Conservation (phyloP, 1,140 invertebrate species). For the Metaphire vulgaris region DNA sequence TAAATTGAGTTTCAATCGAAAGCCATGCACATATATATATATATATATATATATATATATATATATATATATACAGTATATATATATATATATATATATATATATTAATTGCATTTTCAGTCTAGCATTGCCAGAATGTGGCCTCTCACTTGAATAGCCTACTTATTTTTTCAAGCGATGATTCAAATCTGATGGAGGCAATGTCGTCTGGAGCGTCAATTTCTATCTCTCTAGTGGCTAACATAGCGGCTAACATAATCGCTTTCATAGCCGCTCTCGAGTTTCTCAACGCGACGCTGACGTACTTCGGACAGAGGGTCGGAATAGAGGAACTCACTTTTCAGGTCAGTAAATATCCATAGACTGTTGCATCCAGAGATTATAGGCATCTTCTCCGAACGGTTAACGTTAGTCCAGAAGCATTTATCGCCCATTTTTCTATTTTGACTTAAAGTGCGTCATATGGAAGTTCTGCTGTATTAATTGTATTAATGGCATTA, state of each 20-base stretch:
- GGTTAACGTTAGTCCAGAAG: too few relatives aligned
- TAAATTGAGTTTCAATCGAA: too few relatives aligned
- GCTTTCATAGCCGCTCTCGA: constrained; percentile 35
- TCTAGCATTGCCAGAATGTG: background rate
- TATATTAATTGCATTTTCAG: background rate
- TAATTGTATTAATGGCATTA: background rate
- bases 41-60: too few relatives aligned
- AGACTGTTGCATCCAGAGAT: too few relatives aligned
- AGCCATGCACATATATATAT: too few relatives aligned
- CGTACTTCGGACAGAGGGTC: constrained; percentile 34
- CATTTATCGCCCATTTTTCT: too few relatives aligned
- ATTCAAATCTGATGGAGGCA: constrained; percentile 34
- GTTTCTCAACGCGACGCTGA: constrained; percentile 34
- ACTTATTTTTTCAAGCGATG: constrained; percentile 25
- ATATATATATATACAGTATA: background rate
- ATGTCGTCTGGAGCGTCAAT: constrained; percentile 32
- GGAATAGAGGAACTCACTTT: constrained; percentile 37
- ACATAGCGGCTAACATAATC: constrained; percentile 36
- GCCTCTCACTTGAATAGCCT: too few relatives aligned
- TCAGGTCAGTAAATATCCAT: constrained; percentile 37
- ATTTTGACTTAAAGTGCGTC: too few relatives aligned
- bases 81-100: background rate
- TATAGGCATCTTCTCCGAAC: too few relatives aligned
- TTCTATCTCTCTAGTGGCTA: constrained; percentile 33
- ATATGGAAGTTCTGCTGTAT: background rate